Conservation (phyloP, 2,113 vertebrate genomes). For the Glaucidium brasilianum region DNA sequence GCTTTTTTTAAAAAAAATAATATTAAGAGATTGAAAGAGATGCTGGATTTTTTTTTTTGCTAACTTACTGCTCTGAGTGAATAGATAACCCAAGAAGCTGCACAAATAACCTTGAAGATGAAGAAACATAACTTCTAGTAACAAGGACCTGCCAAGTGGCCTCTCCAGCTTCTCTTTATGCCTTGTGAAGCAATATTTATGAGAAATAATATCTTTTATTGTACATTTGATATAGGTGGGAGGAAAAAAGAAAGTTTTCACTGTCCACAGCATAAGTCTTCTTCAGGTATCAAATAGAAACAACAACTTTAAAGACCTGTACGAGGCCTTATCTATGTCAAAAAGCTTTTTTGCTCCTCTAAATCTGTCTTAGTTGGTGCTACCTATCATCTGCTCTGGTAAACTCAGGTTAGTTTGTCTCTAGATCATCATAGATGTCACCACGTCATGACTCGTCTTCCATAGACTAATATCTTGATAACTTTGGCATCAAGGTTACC, state of each 20-base stretch:
- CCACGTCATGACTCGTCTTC: background rate
- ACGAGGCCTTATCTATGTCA: background rate
- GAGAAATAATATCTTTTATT: background rate
- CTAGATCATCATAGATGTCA: fast-evolving
- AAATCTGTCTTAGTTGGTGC: background rate
- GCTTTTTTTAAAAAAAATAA: no score
- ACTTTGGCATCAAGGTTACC: background rate
- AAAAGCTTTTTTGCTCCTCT: background rate
- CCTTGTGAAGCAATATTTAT: background rate
- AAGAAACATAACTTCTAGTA: background rate
- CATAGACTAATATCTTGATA: background rate
- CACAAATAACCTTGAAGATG: background rate
- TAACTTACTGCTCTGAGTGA: background rate
- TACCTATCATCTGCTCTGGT: background rate
- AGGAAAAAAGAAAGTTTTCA: background rate
- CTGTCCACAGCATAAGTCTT: background rate
- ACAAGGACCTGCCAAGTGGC: background rate
- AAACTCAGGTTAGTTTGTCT: background rate
- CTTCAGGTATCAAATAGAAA: background rate
- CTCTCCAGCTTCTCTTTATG: background rate
- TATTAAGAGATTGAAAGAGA: background rate
- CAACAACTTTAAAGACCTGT: background rate
- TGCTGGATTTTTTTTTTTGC: no score
- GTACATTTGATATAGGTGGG: fast-evolving
- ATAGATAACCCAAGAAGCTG: background rate